Evolutionary conservation across 2,797 vertebrate genomes (phyloP).

Genomic region (Sebastes iracundus): DNA sequence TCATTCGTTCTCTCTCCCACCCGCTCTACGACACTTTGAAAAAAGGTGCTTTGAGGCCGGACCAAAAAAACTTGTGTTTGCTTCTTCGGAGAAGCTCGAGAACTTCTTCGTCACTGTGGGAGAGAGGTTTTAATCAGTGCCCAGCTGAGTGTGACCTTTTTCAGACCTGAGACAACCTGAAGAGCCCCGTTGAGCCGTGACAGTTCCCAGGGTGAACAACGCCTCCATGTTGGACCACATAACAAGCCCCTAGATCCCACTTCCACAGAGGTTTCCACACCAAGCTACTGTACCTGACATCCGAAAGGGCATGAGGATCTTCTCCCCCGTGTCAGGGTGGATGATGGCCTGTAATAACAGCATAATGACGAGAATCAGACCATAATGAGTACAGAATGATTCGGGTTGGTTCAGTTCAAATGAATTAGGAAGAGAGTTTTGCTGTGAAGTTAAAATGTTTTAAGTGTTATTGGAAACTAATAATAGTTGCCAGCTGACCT

Average conservation of each 20-base stretch:
- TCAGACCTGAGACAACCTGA: slow-evolving; percentile 66
- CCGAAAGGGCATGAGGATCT: slow-evolving; percentile 96
- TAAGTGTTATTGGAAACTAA: neutral
- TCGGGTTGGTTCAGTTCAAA: neutral
- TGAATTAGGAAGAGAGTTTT: neutral
- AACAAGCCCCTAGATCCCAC: slow-evolving; percentile 65
- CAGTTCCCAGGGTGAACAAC: slow-evolving; percentile 59
- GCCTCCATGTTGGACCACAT: slow-evolving; percentile 61
- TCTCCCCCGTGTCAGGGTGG: slow-evolving; percentile 93
- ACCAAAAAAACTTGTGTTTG: slow-evolving; percentile 66
- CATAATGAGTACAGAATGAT: slow-evolving; percentile 27
- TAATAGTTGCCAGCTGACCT: too few relatives aligned
- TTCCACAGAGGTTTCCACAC: slow-evolving; percentile 7
- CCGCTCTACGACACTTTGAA: neutral
- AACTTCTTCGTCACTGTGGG: slow-evolving; percentile 62
- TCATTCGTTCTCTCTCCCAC: neutral
- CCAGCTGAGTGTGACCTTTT: slow-evolving; percentile 85
- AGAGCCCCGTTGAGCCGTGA: slow-evolving; percentile 67
- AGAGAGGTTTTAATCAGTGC: slow-evolving; percentile 81
- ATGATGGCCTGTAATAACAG: slow-evolving; percentile 88
- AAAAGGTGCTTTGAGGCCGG: slow-evolving; percentile 59
- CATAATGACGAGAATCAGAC: slow-evolving; percentile 15
- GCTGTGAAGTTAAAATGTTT: neutral
- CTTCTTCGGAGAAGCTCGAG: slow-evolving; percentile 42
- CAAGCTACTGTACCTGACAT: slow-evolving; percentile 90